These are phyloP conservation scores for Pituophis catenifer DNA, from an alignment of 2,113 vertebrate species.

Conservation along the genomic window DNA sequence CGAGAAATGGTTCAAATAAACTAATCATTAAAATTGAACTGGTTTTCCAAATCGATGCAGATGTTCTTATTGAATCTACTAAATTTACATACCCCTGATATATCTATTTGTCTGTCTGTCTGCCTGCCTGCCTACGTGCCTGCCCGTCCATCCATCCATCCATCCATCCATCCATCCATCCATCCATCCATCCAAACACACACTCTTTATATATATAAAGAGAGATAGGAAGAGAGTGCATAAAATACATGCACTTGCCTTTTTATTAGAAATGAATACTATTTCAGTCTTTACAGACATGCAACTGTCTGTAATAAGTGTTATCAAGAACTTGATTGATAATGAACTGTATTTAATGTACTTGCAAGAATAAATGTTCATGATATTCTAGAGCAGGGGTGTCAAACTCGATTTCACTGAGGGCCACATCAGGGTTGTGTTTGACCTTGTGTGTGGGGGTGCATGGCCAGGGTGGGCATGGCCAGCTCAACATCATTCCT, in stretches of 20 bases:
- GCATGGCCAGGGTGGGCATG: no score
- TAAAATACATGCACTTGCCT: not conserved
- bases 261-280: slow-evolving; percentile 3
- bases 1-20: not conserved
- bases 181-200: no score
- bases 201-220: no score
- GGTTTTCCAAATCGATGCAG: not conserved
- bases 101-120: no score
- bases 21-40: not conserved
- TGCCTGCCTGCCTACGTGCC: rapidly evolving
- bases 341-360: not conserved
- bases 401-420: no score
- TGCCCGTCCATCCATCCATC: no score
- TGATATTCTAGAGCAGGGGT: rapidly evolving
- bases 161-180: no score
- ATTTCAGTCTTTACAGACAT: slow-evolving; percentile 4
- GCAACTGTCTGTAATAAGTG: not conserved
- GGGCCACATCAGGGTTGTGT: no score
- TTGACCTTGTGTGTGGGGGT: no score
- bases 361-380: rapidly evolving
- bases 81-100: not conserved
- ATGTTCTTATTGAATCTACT: not conserved
- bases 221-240: not conserved
- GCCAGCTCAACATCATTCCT: no score
- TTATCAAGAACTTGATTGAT: slow-evolving; percentile 15